These are phyloP conservation scores for Stenchaetothrips biformis DNA, from an alignment of 2,888 invertebrate genomes.

Conservation along the genomic window DNA sequence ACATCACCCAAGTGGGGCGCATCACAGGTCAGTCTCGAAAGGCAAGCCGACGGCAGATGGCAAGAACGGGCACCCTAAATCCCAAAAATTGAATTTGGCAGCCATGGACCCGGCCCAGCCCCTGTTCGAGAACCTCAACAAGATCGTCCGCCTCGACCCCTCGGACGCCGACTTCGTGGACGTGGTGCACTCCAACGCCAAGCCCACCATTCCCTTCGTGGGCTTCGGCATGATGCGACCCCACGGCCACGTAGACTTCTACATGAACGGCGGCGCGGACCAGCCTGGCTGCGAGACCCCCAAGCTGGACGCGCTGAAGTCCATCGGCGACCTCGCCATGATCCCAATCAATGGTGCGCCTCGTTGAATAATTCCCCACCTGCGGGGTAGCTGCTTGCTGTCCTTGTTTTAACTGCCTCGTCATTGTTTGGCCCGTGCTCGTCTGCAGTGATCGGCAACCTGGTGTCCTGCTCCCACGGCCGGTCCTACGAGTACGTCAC, in stretches of 20 bases:
- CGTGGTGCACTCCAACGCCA: conserved; percentile 58
- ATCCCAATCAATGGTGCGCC: background rate
- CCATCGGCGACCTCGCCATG: conserved; percentile 8
- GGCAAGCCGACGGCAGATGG: too few species aligned
- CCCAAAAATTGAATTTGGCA: conserved; percentile 38
- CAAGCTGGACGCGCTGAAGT: conserved; percentile 36
- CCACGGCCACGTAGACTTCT: conserved; percentile 59
- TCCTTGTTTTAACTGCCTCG: background rate
- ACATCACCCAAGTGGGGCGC: conserved; percentile 49
- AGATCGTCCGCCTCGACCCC: conserved; percentile 51
- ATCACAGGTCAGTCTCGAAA: conserved; percentile 48
- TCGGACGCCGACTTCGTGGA: conserved; percentile 59
- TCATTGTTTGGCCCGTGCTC: background rate
- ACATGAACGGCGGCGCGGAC: conserved; percentile 62
- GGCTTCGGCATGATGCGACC: conserved; percentile 58
- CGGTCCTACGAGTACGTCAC: conserved; percentile 56
- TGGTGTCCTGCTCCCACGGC: conserved; percentile 59
- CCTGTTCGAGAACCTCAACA: conserved; percentile 50
- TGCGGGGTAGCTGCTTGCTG: background rate
- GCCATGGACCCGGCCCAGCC: conserved; percentile 63
- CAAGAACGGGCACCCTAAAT: too few species aligned
- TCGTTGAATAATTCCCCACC: background rate
- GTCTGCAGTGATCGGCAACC: conserved; percentile 38
- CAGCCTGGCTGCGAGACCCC: conserved; percentile 57
- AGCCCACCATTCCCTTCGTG: conserved; percentile 48